Conservation (phyloP, 2,888 invertebrate genomes). For the Teleiodes luculella region DNA sequence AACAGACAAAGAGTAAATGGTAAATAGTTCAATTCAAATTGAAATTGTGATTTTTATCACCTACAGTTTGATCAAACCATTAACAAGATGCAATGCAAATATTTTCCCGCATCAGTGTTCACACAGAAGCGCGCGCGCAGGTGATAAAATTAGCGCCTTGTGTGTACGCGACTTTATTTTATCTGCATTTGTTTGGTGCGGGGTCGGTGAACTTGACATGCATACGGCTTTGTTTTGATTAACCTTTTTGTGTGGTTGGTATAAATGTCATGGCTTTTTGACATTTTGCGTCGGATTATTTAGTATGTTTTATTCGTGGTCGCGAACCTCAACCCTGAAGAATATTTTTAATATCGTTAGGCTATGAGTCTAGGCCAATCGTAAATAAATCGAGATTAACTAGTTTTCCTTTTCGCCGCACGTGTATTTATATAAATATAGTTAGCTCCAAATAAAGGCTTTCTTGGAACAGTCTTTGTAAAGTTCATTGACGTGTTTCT, state of each 20-base stretch:
- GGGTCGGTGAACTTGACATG: conserved; percentile 28
- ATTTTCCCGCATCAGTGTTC: not conserved
- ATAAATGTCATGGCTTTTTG: conserved; percentile 7
- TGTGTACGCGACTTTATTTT: conserved; percentile 31
- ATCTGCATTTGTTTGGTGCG: conserved; percentile 41
- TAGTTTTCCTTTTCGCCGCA: too few species aligned
- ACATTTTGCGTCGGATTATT: conserved; percentile 3
- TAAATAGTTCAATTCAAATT: too few species aligned
- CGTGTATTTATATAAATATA: too few species aligned
- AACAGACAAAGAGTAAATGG: too few species aligned
- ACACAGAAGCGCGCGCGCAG: conserved; percentile 7
- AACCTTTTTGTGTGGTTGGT: not conserved
- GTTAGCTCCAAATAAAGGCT: too few species aligned
- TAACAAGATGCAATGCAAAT: not conserved
- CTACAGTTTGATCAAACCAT: too few species aligned
- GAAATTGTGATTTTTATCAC: not conserved
- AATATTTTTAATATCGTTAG: too few species aligned
- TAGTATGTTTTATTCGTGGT: too few species aligned
- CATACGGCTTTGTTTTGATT: not conserved
- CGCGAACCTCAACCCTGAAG: too few species aligned
- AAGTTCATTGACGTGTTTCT: conserved; percentile 41
- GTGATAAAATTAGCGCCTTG: conserved; percentile 60
- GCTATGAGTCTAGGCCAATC: too few species aligned
- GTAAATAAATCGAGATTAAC: too few species aligned
- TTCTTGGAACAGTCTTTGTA: conserved; percentile 42